Evolutionary conservation across 2,888 invertebrate species (phyloP), one percentile per base, ranked within the genome.

Genomic region (Drosophila affinis): DNA sequence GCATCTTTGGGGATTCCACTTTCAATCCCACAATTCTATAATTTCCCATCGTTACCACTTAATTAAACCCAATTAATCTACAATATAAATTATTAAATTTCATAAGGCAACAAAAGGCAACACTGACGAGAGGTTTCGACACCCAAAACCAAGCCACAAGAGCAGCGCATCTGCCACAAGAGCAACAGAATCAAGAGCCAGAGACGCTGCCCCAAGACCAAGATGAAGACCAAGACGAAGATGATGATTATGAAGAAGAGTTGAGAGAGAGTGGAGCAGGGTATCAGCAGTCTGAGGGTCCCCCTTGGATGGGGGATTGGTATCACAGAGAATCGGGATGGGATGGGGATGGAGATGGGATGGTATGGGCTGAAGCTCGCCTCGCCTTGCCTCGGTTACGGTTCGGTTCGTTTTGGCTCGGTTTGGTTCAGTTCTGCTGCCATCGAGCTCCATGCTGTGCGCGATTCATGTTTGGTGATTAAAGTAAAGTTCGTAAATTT

Each of bases 401-500:
- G 39, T n/a, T 39, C 39, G 34, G 34, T 14, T 34, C 34, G 14
- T 54, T 59, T 52, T 47, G 34, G 44, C 45, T 47, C 3, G 21
- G 21, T 21, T 21, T 21, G 21, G 21, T 21, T 21, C 21, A 21
- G 21, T 21, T 21, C 21, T 21, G 21, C 14, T 17, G 60, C 48
- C 39, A 44, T 69, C 47, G 75, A 69, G 68, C 65, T 72, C 57
- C 82, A 87, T 89, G 91, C 90, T 90, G 90, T 80, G 91, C 89
- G 85, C 90, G 89, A 90, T 90, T 89, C 88, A 90, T 90, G 89
- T 88, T 83, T 84, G 89, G 90, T 89, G 90, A 90, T 90, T 90
- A 90, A 90, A 89, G 89, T 90, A 89, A 89, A 88, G 89, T 89
- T 89, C 90, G 90, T 89, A 90, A 90, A 90, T 90, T 90, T 90